phyloP scores from a whole-genome alignment of 2,113 vertebrate genomes.

The Chaenocephalus aceratus region DNA sequence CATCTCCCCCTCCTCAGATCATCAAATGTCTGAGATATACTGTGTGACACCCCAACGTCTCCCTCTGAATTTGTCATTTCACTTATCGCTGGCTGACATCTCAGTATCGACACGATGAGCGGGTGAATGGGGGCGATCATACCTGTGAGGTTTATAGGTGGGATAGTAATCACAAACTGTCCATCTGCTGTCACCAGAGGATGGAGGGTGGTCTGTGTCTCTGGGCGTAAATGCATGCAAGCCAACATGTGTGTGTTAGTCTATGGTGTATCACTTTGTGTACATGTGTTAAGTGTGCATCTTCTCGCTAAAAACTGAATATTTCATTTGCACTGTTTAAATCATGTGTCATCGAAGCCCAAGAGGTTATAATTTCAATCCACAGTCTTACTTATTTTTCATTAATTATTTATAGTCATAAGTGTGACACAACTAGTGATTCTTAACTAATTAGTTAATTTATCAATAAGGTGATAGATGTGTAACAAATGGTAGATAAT shows the following conservation, averaged over 20 bases:
- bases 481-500: neutral
- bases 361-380: conserved; percentile 5
- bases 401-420: conserved; percentile 12
- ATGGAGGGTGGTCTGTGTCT: conserved; percentile 30
- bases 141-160: conserved; percentile 48
- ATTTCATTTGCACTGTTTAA: neutral
- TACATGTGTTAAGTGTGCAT: neutral
- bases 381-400: neutral
- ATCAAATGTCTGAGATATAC: conserved; percentile 45
- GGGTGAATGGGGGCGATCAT: conserved; percentile 36
- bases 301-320: neutral
- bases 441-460: neutral
- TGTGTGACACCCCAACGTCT: conserved; percentile 17
- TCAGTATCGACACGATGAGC: conserved; percentile 45
- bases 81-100: conserved; percentile 58
- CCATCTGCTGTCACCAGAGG: conserved; percentile 50
- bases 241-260: conserved; percentile 3
- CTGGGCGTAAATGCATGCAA: neutral
- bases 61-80: conserved; percentile 62
- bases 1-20: conserved; percentile 25
- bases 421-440: neutral
- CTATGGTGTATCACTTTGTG: neutral
- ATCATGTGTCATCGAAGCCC: conserved; percentile 3
- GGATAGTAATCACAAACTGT: conserved; percentile 68
- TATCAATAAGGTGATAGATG: neutral